Evolutionary conservation across 1,140 invertebrate species (phyloP).

Genomic region (Palaemon carinicauda): DNA sequence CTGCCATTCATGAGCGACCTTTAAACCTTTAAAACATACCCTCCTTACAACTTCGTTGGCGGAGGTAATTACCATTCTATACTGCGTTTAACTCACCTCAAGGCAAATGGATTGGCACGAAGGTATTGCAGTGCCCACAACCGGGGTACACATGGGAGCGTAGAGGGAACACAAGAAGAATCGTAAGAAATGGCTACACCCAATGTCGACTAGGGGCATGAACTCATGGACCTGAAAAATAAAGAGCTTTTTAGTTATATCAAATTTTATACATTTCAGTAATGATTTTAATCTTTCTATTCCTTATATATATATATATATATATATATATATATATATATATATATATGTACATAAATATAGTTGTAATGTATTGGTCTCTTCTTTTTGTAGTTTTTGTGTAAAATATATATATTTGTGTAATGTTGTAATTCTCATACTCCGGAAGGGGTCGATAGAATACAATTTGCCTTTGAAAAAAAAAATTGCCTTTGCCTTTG

Average conservation of each 20-base stretch:
- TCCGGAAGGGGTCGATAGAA: too few relatives aligned
- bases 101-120: constrained; percentile 78
- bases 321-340: neutral
- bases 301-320: neutral
- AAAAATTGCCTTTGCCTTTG: too few relatives aligned
- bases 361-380: too few relatives aligned
- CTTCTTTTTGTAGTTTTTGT: too few relatives aligned
- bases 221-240: constrained; percentile 66
- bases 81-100: constrained; percentile 11
- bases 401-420: too few relatives aligned
- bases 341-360: neutral
- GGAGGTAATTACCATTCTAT: too few relatives aligned
- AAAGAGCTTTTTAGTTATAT: neutral
- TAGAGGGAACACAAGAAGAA: constrained; percentile 69
- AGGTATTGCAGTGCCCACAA: constrained; percentile 59
- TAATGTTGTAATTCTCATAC: too few relatives aligned
- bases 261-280: neutral
- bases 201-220: constrained; percentile 66
- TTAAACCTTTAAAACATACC: too few relatives aligned
- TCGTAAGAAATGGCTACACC: constrained; percentile 66
- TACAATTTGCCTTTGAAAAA: too few relatives aligned
- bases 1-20: too few relatives aligned
- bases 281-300: neutral
- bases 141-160: constrained; percentile 66
- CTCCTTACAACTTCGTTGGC: too few relatives aligned